Percentiles rank a stretch among this genome's conserved stretches.
These are phyloP conservation scores for Xenopus tropicalis DNA, from an alignment of 2,113 vertebrate species.

Conservation along the genomic window UCB_Xtro_10.0 CM004450.2:112175501-112176000, in stretches of 20 bases:
- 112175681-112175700: conserved; percentile 25
- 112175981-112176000: too few relatives aligned
- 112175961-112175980: too few relatives aligned
- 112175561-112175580: neutral
- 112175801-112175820: too few relatives aligned
- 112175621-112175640: conserved; percentile 37
- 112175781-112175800: too few relatives aligned
- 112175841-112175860: too few relatives aligned
- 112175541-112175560: conserved; percentile 20
- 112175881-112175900: too few relatives aligned
- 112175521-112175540: conserved; percentile 28
- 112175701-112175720: conserved; percentile 19
- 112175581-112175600: conserved; percentile 19
- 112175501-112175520: neutral
- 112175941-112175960: too few relatives aligned
- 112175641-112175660: conserved; percentile 29
- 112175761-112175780: too few relatives aligned
- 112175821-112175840: too few relatives aligned
- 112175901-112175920: too few relatives aligned
- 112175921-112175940: too few relatives aligned
- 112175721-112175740: conserved; percentile 20
- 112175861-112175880: too few relatives aligned
- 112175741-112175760: neutral
- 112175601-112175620: conserved; percentile 34
- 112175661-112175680: conserved; percentile 27